phyloP scores from a whole-genome alignment of 2,113 vertebrate species.

The Sminthopsis crassicaudata region DNA sequence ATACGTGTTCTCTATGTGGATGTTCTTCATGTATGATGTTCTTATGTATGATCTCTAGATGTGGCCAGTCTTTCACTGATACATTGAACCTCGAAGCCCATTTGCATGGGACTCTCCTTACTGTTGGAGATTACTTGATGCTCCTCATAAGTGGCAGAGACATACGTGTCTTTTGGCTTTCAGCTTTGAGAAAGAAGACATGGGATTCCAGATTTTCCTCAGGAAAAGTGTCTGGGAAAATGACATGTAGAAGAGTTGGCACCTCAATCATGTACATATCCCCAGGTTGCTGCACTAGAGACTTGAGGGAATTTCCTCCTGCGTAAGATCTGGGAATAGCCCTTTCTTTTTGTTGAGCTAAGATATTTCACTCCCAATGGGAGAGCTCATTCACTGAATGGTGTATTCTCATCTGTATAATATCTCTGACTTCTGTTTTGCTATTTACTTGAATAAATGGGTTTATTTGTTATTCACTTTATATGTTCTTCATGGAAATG shows the following conservation, averaged over 20 bases:
- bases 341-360: background rate
- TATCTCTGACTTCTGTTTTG: background rate
- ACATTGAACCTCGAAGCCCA: background rate
- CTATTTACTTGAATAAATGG: background rate
- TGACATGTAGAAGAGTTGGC: background rate
- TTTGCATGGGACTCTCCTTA: background rate
- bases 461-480: background rate
- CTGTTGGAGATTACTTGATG: background rate
- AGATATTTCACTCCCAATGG: background rate
- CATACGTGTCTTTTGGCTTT: background rate
- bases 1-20: background rate
- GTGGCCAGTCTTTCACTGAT: background rate
- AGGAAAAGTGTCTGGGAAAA: background rate
- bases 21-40: background rate
- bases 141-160: background rate
- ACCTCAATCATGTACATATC: background rate
- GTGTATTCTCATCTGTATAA: background rate
- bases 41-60: background rate
- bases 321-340: background rate
- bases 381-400: background rate
- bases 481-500: background rate
- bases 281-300: background rate
- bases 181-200: background rate
- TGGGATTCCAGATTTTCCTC: background rate
- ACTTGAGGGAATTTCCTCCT: background rate